These are phyloP conservation scores for Nesospiza acunhae DNA, from an alignment of 2,113 vertebrate species.

Conservation along the genomic window DNA sequence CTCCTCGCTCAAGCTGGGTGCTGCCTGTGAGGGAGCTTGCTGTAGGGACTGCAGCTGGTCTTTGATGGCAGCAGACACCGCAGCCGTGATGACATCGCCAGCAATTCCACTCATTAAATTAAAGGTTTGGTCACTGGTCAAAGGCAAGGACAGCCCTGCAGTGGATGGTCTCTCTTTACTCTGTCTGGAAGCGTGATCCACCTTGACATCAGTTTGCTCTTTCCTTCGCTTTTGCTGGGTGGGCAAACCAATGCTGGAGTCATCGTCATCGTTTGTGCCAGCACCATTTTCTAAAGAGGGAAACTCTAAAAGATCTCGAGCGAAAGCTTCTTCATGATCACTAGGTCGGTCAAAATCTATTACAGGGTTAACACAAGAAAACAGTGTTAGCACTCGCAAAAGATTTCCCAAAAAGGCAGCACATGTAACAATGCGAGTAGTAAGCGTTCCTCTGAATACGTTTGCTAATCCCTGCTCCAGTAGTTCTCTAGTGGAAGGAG, in stretches of 20 bases:
- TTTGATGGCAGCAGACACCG: slow-evolving; percentile 87
- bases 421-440: neutral
- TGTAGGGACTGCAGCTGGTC: slow-evolving; percentile 79
- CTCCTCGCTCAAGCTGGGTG: slow-evolving; percentile 76
- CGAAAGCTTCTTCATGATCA: slow-evolving; percentile 86
- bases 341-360: slow-evolving; percentile 88
- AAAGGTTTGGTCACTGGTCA: slow-evolving; percentile 72
- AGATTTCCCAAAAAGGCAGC: neutral
- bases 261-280: slow-evolving; percentile 87
- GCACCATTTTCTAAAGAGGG: slow-evolving; percentile 91
- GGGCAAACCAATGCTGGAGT: slow-evolving; percentile 83
- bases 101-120: slow-evolving; percentile 84
- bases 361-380: neutral
- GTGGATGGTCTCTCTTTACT: slow-evolving; percentile 55
- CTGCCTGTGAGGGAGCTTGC: slow-evolving; percentile 50
- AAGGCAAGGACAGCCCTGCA: slow-evolving; percentile 68
- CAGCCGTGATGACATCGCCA: slow-evolving; percentile 81
- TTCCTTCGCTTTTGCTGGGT: slow-evolving; percentile 52
- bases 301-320: slow-evolving; percentile 86
- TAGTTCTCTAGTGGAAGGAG: neutral
- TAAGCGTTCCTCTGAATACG: neutral
- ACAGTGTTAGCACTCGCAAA: neutral
- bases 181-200: neutral
- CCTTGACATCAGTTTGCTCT: neutral
- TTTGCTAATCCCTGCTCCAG: neutral